phyloP scores from a whole-genome alignment of 2,797 vertebrate genomes.

The Lepus oiostolus region DNA sequence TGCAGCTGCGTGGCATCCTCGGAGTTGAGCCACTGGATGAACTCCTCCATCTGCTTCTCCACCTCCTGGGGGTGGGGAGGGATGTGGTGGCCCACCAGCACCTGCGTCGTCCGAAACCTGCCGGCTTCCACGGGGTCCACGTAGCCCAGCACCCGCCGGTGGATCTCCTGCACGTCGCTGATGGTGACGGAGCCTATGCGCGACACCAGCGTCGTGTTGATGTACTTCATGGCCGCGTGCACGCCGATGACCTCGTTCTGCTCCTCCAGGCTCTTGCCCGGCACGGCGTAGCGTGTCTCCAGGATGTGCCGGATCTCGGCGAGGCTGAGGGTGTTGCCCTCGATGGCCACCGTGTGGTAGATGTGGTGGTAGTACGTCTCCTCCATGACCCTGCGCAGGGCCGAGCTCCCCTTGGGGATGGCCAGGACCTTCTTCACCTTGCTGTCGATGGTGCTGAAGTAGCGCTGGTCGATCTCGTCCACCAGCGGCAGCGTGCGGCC shows the following conservation, averaged over 20 bases:
- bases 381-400: conserved; percentile 96
- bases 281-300: conserved; percentile 96
- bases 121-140: conserved; percentile 97
- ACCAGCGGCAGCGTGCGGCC: conserved; percentile 96
- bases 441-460: conserved; percentile 96
- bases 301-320: conserved; percentile 98
- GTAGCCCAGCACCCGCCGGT: conserved; percentile 95
- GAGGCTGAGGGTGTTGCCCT: conserved; percentile 97
- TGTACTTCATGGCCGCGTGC: conserved; percentile 96
- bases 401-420: conserved; percentile 97
- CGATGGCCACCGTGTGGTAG: conserved; percentile 99
- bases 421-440: conserved; percentile 97
- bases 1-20: conserved; percentile 96
- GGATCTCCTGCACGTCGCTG: conserved; percentile 94
- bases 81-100: conserved; percentile 98
- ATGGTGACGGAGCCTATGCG: conserved; percentile 92
- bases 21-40: conserved; percentile 97
- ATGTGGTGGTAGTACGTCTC: conserved; percentile 99
- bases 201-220: conserved; percentile 95
- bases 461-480: conserved; percentile 97
- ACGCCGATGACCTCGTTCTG: conserved; percentile 98
- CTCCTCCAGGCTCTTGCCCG: conserved; percentile 96
- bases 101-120: conserved; percentile 93
- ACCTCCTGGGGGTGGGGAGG: conserved; percentile 96
- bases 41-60: conserved; percentile 95